Evolutionary conservation across 1,140 invertebrate species (phyloP), one percentile per base, ranked within the genome.

Genomic region (Platorchestia sp.): DNA sequence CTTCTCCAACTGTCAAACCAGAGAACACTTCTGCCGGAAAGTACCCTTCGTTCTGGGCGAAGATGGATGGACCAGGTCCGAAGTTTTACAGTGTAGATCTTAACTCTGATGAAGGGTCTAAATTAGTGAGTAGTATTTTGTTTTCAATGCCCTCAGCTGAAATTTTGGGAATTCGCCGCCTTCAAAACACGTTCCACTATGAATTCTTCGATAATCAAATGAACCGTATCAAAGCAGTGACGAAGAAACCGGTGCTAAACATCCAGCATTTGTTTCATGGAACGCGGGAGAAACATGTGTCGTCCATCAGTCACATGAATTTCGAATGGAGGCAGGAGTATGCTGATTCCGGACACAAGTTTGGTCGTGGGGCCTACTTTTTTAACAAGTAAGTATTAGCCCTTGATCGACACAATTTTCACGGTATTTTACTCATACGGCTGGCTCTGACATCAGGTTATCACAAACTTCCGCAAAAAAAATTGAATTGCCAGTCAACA

Each of bases 341-440:
- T 47, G 91, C 91, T 0, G 91, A 93, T n/a, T 93, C 91, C 5
- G 91, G 91, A 0, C 43, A 93, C 44, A 47, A 93, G 45, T 93
- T 93, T 93, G 91, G 91, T 44, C 43, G 91, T 16, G 91, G 91
- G 7, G 91, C 91, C 91, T 93, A 93, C 40, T 93, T 93, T 47
- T 93, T 93, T 44, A 93, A 93, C 45, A 93, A 93, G 91, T 93
- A 40, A 93, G 91, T 93, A n/a, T n/a, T n/a, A n/a, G n/a, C n/a
- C n/a, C n/a, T n/a, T n/a, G n/a, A n/a, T n/a, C n/a, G n/a, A n/a
- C n/a, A n/a, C n/a, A n/a, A n/a, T n/a, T n/a, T n/a, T n/a, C n/a
- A n/a, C n/a, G n/a, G n/a, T n/a, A n/a, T n/a, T n/a, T n/a, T n/a
- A n/a, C n/a, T n/a, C n/a, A n/a, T n/a, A n/a, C n/a, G n/a, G n/a